Evolutionary conservation across 2,113 vertebrate species (phyloP), one percentile per base, ranked within the genome.

Genomic region (Bos indicus): DNA sequence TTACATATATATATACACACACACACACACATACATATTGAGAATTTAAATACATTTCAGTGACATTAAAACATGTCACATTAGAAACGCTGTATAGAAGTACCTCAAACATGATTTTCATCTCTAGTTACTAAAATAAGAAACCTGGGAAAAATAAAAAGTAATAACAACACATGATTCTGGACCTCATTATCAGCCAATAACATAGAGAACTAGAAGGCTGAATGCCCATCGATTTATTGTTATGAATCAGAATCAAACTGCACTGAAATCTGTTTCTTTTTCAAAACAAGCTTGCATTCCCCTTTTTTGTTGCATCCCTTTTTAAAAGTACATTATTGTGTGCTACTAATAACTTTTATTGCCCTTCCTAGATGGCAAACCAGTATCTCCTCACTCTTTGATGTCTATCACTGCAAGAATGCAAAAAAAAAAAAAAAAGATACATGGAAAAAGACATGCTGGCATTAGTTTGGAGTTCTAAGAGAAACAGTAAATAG

Each of bases 61-160:
- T 46, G 25, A 77, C 5, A 87, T 64, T 62, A 80, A 89, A 92
- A 62, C 84, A 80, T 19, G 5, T 56, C 77, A 94, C 82, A 67
- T 25, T 52, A 93, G 92, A 96, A 95, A 90, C 14, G 2, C 1
- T 84, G 1, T 57, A 64, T 2, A 74, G 25, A 78, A 60, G 7
- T 19, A 88, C 40, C 40, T 96, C 36, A 91, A 67, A 91, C 82
- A 62, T 33, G 30, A 36, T 91, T 96, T 95, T 93, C 92, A 83
- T 91, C 67, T 89, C 43, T 51, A 82, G 19, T 87, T 95, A 74
- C 51, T 62, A 7, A 93, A 94, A 86, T 51, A 92, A 89, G 43
- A 95, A 96, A 84, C 7, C 14, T 56, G 12, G 14, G n/a, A 56
- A 88, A 86, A 56, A 88, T 52, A 62, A 48, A 77, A 95, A 84